Evolutionary conservation across 2,113 vertebrate genomes (phyloP).

Genomic region (Cathartes aura): DNA sequence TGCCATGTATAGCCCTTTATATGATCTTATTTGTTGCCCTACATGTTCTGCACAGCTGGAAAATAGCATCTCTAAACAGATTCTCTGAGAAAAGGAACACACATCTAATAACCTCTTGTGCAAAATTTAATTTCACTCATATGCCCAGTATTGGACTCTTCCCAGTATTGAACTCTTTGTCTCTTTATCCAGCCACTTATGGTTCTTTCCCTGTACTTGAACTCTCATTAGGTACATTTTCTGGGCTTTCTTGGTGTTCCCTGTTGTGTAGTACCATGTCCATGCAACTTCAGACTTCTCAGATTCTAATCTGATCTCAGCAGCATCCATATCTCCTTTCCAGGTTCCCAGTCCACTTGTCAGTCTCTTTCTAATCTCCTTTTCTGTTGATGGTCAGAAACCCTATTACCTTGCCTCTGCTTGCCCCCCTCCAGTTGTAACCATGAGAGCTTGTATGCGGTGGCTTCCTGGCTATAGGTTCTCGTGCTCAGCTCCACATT

Average conservation of each 20-base stretch:
- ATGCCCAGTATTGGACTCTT: neutral
- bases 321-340: neutral
- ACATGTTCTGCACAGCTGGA: neutral
- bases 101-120: neutral
- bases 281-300: neutral
- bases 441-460: neutral
- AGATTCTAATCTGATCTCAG: neutral
- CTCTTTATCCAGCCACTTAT: neutral
- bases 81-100: neutral
- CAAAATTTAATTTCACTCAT: neutral
- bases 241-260: neutral
- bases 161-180: neutral
- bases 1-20: neutral
- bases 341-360: neutral
- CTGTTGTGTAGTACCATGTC: neutral
- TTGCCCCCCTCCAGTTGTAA: neutral
- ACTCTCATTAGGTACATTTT: neutral
- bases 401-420: neutral
- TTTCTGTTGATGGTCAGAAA: neutral
- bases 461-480: neutral
- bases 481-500: neutral
- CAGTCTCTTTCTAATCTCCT: neutral
- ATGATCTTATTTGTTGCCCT: neutral
- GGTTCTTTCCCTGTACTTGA: neutral
- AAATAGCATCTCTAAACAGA: neutral